Base-by-base conservation (phyloP, 2,888 invertebrate genomes). In the Phyllotreta striolata region DNA sequence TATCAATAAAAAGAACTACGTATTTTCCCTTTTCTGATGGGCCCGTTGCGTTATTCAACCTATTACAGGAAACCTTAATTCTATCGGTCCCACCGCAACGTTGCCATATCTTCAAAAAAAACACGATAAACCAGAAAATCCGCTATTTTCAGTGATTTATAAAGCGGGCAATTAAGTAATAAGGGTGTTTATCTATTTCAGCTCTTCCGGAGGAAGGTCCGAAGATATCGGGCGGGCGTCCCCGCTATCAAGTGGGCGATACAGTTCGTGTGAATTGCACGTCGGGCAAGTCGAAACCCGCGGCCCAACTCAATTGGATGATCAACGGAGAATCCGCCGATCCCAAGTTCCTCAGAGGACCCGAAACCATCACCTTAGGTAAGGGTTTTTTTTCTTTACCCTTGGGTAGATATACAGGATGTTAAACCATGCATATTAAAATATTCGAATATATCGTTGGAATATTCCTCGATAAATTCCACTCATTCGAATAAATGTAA, bases 241-340 rank as follows among this genome's bases (percentile, higher is more conserved):
- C 90, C 12, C 88, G 93, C 66, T 94, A 94, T 83, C 91, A 92
- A 81, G 88, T 91, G 67, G 91, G 91, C 9, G 93, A 94, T 79
- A 85, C 87, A 52, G 92, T 94, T 38, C 87, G 89, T 69, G 91
- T 93, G 71, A 93, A 92, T 83, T 94, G 94, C 83, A 92, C 92
- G 5, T 93, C 93, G 40, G 90, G 90, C 10, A 85, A 89, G 71
- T 93, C 93, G 47, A 88, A 91, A 76, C 94, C 94, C 5, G 91
- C 92, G 9, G 92, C 93, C 63, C 87, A 89, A 76, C 87, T 94
- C 61, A 88, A 89, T 72, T 94, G 94, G 94, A 91, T 91, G 84
- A 91, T 94, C 82, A 94, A 94, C 82, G 92, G 92, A 34, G 90
- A 92, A 78, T 91, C 89, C 72, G 85, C 83, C 58, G 84, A 85